Evolutionary conservation across 2,888 invertebrate species (phyloP).

Genomic region (Flabesymbios commensalis): DNA sequence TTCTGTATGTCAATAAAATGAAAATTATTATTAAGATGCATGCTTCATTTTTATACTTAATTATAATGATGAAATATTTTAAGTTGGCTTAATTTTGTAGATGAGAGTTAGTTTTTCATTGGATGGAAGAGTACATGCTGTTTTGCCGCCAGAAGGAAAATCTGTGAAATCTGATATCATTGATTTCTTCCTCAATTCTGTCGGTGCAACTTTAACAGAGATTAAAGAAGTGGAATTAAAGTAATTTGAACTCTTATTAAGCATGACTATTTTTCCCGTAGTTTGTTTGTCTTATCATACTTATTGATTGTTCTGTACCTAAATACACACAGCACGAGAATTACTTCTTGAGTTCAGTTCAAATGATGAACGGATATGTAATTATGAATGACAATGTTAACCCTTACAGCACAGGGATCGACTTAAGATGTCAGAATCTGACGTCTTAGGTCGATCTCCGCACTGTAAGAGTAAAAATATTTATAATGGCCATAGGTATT

Average conservation of each 20-base stretch:
- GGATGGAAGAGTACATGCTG: conserved; percentile 57
- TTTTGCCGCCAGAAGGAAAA: conserved; percentile 28
- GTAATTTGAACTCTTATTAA: conserved; percentile 54
- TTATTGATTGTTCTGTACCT: too few species aligned
- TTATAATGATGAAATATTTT: neutral
- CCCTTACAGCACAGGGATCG: too few species aligned
- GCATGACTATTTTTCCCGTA: too few species aligned
- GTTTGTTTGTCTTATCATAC: too few species aligned
- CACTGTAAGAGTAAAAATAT: too few species aligned
- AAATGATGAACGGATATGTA: too few species aligned
- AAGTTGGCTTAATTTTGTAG: conserved; percentile 56
- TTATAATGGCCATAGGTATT: too few species aligned
- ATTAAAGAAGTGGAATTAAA: conserved; percentile 71
- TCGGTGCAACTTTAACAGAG: conserved; percentile 71
- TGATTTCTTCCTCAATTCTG: conserved; percentile 70
- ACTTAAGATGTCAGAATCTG: too few species aligned
- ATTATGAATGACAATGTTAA: too few species aligned
- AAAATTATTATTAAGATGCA: neutral
- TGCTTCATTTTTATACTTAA: neutral
- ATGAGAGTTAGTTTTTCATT: conserved; percentile 69
- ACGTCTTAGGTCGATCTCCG: too few species aligned
- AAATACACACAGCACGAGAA: too few species aligned
- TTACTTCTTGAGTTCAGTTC: too few species aligned
- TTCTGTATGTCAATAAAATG: neutral
- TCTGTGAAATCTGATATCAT: conserved; percentile 67